Evolutionary conservation across 2,797 vertebrate species (phyloP).

Genomic region (Pseudochaenichthys georgianus): DNA sequence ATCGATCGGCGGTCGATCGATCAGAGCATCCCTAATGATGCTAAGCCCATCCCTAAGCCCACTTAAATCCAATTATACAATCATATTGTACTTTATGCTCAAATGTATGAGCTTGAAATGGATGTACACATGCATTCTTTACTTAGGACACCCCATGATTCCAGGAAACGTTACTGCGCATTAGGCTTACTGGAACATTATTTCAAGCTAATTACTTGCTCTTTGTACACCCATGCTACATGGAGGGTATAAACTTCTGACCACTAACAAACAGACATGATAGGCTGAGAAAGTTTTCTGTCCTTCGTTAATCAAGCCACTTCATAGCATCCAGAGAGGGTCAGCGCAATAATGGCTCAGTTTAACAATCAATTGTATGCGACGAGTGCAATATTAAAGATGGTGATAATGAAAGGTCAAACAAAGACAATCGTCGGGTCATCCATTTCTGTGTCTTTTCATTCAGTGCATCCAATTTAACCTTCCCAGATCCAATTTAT

Average conservation of each 20-base stretch:
- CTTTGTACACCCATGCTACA: background rate
- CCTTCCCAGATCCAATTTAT: background rate
- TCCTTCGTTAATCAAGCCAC: constrained; percentile 21
- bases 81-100: background rate
- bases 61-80: constrained; percentile 1
- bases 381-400: background rate
- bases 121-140: background rate
- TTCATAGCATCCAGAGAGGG: constrained; percentile 1
- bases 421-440: background rate
- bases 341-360: constrained; percentile 2
- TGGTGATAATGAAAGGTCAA: constrained; percentile 6
- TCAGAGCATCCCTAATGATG: no score
- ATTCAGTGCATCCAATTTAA: background rate
- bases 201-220: constrained; percentile 7
- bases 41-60: no score
- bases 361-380: constrained; percentile 9
- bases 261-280: background rate
- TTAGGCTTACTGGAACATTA: background rate
- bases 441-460: background rate
- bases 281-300: background rate
- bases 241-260: background rate
- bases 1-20: no score
- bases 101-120: constrained; percentile 12
- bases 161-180: background rate
- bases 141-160: background rate